Percentiles rank a stretch among this genome's conserved stretches.
phyloP scores from a whole-genome alignment of 2,797 vertebrate species.

The Microctenopoma steveboyesi region DNA sequence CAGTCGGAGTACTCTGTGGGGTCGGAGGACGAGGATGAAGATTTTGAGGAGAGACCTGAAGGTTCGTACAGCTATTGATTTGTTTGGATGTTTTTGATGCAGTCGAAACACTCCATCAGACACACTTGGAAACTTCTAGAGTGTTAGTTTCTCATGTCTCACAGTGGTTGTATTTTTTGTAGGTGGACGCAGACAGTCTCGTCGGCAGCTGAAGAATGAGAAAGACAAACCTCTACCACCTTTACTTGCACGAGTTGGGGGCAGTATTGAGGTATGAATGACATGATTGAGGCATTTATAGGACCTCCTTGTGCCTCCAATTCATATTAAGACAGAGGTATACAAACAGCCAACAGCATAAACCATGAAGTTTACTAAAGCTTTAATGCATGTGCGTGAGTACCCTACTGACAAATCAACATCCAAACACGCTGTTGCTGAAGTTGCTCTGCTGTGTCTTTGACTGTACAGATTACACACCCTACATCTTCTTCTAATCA shows the following conservation, averaged over 20 bases:
- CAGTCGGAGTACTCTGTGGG: slow-evolving; percentile 98
- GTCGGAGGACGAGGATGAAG: slow-evolving; percentile 99
- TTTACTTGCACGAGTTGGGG: slow-evolving; percentile 93
- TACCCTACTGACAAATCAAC: background rate
- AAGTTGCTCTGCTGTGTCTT: background rate
- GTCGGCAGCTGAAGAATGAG: slow-evolving; percentile 94
- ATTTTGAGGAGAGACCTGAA: slow-evolving; percentile 97
- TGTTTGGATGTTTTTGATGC: background rate
- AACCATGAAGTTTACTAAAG: background rate
- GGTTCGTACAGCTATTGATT: slow-evolving; percentile 67
- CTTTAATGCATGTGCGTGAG: slow-evolving; percentile 1
- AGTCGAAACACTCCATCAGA: background rate
- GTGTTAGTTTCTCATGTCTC: background rate
- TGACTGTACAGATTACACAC: background rate
- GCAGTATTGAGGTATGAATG: slow-evolving; percentile 92
- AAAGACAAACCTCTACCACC: slow-evolving; percentile 96
- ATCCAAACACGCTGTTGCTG: background rate
- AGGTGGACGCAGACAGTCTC: slow-evolving; percentile 95
- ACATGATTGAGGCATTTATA: background rate
- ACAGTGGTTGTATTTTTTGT: slow-evolving; percentile 8
- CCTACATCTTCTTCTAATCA: background rate
- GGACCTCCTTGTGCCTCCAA: background rate
- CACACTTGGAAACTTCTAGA: background rate
- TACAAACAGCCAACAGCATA: background rate
- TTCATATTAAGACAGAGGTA: background rate